Base-by-base conservation (phyloP, 2,888 invertebrate genomes). In the Panzeria rudis region DNA sequence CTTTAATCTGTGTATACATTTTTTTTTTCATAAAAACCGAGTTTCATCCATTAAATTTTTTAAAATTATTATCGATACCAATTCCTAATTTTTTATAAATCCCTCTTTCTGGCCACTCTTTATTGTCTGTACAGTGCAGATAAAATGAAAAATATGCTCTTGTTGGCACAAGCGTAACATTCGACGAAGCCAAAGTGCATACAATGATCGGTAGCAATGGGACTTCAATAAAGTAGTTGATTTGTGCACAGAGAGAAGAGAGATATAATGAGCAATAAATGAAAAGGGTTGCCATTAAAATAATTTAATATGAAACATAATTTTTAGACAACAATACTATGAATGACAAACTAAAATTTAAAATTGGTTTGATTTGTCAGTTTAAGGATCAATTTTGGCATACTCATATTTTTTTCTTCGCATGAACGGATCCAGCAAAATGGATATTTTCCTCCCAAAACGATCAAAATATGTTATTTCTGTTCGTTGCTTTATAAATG, bases 161-260 rank as follows among this genome's bases (percentile, higher is more conserved):
- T 79, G 83, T 87, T 87, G 87, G 88, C 87, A 87, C 87, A 88
- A 87, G 88, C 87, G 86, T 82, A 86, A 79, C 86, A 80, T 80
- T 83, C 78, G 86, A 52, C 44, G 64, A 77, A 83, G 83, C 83
- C 62, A 78, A 81, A 78, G 83, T 78, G 71, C 81, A 82, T 75
- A 78, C 84, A 81, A 62, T 68, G 52, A 78, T 82, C 82, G 77
- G 86, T 81, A 86, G 75, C 82, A 85, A 66, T 82, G 85, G 78
- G 78, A 82, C 78, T 82, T 85, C 82, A 82, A 82, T 82, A 82
- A 82, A 85, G 75, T 71, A 82, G 85, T 79, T 79, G 82, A 78
- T 79, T 80, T 82, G 59, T 81, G 66, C 76, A 59, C 73, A 52
- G 59, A 86, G 76, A 83, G 71, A 66, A 78, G 56, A 78, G 78